Conservation (phyloP, 2,797 vertebrate genomes). For the Smutsia temminckii region DNA sequence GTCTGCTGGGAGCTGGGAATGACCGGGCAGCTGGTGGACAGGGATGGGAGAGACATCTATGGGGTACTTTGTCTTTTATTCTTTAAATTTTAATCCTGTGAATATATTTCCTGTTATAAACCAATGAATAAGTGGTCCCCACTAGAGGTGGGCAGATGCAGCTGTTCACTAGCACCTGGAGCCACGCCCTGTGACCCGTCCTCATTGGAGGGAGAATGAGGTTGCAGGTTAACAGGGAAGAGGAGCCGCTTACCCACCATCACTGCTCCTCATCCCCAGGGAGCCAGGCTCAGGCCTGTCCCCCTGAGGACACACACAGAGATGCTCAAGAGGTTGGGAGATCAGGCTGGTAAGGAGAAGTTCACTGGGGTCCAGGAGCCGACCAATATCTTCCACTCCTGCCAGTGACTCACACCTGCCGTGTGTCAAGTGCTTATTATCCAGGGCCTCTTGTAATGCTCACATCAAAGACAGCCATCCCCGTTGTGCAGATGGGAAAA, state of each 20-base stretch:
- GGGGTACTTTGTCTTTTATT: neutral
- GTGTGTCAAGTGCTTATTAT: fast-evolving
- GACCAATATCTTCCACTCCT: neutral
- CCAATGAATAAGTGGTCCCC: neutral
- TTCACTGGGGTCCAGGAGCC: no score
- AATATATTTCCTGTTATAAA: neutral
- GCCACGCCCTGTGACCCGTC: fast-evolving
- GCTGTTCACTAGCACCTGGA: neutral
- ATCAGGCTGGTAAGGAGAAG: neutral
- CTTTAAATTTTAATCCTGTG: neutral
- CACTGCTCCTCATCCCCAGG: neutral
- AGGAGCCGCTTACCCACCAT: fast-evolving
- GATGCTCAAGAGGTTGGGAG: fast-evolving
- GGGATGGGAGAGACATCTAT: neutral
- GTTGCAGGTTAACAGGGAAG: neutral
- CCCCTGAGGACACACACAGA: neutral
- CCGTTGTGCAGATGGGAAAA: neutral
- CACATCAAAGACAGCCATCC: neutral
- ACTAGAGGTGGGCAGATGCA: no score
- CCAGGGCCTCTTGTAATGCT: neutral
- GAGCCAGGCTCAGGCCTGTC: neutral
- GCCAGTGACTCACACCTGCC: neutral
- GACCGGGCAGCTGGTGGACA: neutral
- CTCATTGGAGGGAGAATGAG: neutral
- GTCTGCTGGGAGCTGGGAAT: neutral